Conservation (phyloP, 2,797 vertebrate species). For the Saxicola maurus region DNA sequence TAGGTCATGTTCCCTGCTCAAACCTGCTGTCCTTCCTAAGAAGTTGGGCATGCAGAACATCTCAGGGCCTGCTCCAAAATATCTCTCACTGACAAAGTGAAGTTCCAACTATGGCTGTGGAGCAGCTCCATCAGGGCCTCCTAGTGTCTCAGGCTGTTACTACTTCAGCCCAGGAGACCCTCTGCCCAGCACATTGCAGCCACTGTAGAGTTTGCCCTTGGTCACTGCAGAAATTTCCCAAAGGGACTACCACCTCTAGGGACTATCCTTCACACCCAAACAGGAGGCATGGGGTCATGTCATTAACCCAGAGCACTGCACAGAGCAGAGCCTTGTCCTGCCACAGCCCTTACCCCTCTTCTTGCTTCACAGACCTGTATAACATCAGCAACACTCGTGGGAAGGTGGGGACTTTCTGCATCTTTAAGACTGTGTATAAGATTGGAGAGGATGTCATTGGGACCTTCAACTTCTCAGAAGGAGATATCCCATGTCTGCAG, state of each 20-base stretch:
- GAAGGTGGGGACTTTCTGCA: conserved; percentile 94
- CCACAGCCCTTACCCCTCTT: not conserved
- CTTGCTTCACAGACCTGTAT: conserved; percentile 82
- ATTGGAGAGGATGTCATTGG: conserved; percentile 94
- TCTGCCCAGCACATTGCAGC: not conserved
- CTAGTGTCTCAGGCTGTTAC: not conserved
- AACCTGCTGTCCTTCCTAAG: not conserved
- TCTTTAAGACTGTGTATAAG: conserved; percentile 95
- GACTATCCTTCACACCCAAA: not conserved
- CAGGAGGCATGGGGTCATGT: accelerated
- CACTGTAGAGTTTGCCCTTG: not conserved
- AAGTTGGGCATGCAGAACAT: too few relatives aligned
- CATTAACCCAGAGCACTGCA: not conserved
- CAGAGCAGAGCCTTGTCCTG: not conserved
- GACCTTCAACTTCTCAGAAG: conserved; percentile 92
- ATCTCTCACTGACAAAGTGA: accelerated
- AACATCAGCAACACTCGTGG: conserved; percentile 93
- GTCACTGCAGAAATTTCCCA: not conserved
- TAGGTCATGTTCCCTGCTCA: conserved; percentile 62
- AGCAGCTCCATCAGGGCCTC: not conserved
- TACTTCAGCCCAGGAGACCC: not conserved
- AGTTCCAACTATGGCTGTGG: not conserved
- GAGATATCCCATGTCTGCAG: conserved; percentile 94
- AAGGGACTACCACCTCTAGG: not conserved
- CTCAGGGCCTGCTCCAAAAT: not conserved